phyloP scores from a whole-genome alignment of 2,797 vertebrate species.

The Scyliorhinus canicula region DNA sequence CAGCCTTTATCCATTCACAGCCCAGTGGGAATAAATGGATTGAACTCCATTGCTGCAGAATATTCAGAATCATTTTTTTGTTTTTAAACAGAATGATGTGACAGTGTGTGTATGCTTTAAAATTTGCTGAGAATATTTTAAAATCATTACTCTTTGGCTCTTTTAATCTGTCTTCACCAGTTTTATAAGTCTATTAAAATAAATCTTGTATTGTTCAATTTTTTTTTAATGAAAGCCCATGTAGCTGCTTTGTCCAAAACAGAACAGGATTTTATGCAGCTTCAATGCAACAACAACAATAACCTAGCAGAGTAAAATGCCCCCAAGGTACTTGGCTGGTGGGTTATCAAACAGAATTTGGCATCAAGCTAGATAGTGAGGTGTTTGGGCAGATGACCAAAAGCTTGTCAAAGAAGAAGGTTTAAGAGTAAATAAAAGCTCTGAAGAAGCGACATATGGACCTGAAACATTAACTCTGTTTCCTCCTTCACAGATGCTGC shows the following conservation, averaged over 20 bases:
- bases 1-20: background rate
- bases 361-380: no score
- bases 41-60: background rate
- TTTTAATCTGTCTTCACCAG: background rate
- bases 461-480: no score
- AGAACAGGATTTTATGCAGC: background rate
- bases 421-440: no score
- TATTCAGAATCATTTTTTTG: background rate
- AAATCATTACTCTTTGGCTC: background rate
- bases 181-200: background rate
- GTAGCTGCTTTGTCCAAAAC: background rate
- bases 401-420: no score
- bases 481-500: no score
- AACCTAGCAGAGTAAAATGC: no score
- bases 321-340: no score
- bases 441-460: no score
- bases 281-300: background rate
- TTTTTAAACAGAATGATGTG: background rate
- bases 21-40: background rate
- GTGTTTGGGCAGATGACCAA: no score
- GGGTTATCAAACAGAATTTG: no score
- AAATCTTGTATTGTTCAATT: background rate
- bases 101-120: background rate
- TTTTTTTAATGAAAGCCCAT: background rate
- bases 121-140: background rate